Percentiles rank a stretch among this genome's conserved stretches.
Evolutionary conservation across 2,113 vertebrate species (phyloP).

Genomic region (Sinocyclocheilus anshuiensis): DNA sequence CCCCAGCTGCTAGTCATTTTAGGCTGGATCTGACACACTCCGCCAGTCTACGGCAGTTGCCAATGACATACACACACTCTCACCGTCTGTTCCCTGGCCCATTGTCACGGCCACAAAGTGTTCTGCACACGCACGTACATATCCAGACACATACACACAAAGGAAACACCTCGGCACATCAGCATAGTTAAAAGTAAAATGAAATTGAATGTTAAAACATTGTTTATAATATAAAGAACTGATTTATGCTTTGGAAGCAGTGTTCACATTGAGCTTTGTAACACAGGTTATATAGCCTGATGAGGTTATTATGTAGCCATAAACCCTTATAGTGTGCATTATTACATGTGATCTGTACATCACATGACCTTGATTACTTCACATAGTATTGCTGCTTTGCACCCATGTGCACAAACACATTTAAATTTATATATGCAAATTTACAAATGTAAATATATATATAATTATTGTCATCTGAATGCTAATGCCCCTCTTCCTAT

Average conservation of each 20-base stretch:
- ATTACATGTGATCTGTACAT: not conserved
- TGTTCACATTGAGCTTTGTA: not conserved
- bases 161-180: conserved; percentile 1
- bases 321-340: not conserved
- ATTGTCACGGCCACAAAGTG: conserved; percentile 61
- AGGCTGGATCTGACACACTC: conserved; percentile 93
- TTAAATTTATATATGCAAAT: not conserved
- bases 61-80: conserved; percentile 68
- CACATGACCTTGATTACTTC: not conserved
- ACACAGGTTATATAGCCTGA: not conserved
- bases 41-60: conserved; percentile 80
- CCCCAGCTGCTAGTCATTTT: conserved; percentile 99
- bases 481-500: not conserved
- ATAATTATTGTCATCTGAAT: not conserved
- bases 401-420: not conserved
- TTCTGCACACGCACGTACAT: conserved; percentile 11
- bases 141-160: conserved; percentile 6
- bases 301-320: not conserved
- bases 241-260: not conserved
- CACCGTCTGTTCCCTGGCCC: conserved; percentile 53
- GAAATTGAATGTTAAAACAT: not conserved
- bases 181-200: not conserved
- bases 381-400: not conserved
- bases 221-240: not conserved
- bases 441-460: too few relatives aligned